Evolutionary conservation across 2,113 vertebrate genomes (phyloP), one percentile per base, ranked within the genome.

Genomic region (Oryzias curvinotus): DNA sequence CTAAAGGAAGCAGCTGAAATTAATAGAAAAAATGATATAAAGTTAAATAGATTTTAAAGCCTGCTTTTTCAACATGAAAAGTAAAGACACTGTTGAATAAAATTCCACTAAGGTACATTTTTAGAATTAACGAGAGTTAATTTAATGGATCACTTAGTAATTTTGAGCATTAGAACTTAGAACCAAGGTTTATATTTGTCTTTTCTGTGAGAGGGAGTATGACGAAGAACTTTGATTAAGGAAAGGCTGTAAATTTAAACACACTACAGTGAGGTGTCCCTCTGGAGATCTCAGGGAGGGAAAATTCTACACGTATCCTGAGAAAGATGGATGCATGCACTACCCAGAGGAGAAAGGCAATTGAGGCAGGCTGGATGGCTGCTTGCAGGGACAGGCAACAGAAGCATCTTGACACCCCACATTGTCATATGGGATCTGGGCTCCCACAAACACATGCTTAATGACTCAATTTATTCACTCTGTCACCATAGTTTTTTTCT

Each of bases 281-380:
- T 59, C 23, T 41, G 15, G 51, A 82, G 65, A 71, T 52, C 51
- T 46, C 25, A 42, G 68, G 71, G 57, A 65, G 54, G 58, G 44
- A 67, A 57, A 64, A 56, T 69, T 69, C 70, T 79, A 72, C 88
- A 65, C 46, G 65, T 71, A 12, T 87, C 70, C 71, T 76, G 57
- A 68, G 67, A 76, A 89, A 87, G 70, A 74, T 60, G 61, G 92
- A 92, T 92, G 93, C 93, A 93, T 93, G 81, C 93, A 92, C 92
- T 92, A 91, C 94, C 93, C 86, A 94, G 93, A 95, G 89, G 93
- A 95, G 93, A 94, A 92, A 93, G 93, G 92, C 93, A 95, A 94
- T 95, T 91, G 85, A 95, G 92, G 92, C 95, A 97, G 95, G 96
- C 94, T 97, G 96, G 94, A 95, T 95, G 94, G 95, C 93, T 96